Evolutionary conservation across 2,888 invertebrate genomes (phyloP).

Genomic region (Eristalinus aeneus): DNA sequence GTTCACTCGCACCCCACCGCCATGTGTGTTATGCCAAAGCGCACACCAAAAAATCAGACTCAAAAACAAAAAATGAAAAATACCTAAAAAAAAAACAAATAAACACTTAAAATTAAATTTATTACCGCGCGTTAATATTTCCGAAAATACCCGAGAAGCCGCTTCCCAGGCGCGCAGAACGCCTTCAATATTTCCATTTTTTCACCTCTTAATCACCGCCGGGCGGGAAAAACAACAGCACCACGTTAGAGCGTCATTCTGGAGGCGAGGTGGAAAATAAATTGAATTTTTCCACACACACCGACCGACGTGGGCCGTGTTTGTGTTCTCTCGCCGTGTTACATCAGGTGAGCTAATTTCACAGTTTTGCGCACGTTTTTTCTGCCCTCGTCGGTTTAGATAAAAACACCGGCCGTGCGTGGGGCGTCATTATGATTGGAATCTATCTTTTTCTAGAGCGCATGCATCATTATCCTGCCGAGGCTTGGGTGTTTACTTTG

Average conservation of each 20-base stretch:
- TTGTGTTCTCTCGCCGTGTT: neutral
- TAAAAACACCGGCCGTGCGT: neutral
- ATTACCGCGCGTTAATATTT: constrained; percentile 3
- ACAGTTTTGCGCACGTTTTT: neutral
- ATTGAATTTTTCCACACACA: neutral
- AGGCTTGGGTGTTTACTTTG: neutral
- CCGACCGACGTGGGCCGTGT: neutral
- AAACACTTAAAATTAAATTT: constrained; percentile 39
- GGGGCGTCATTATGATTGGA: neutral
- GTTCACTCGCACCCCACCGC: neutral
- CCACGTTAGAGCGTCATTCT: neutral
- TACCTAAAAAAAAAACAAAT: constrained; percentile 1
- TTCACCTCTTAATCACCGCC: neutral
- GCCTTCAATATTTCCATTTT: neutral
- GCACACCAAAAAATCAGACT: neutral
- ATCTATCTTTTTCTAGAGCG: neutral
- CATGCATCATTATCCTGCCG: neutral
- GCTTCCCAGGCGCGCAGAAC: neutral
- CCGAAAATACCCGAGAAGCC: neutral
- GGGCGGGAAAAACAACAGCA: neutral
- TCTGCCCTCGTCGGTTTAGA: neutral
- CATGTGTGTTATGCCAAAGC: neutral
- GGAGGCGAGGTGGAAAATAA: neutral
- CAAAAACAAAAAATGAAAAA: neutral
- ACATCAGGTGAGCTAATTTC: constrained; percentile 17